phyloP scores from a whole-genome alignment of 2,888 invertebrate genomes.

The Dynastes grantii region DNA sequence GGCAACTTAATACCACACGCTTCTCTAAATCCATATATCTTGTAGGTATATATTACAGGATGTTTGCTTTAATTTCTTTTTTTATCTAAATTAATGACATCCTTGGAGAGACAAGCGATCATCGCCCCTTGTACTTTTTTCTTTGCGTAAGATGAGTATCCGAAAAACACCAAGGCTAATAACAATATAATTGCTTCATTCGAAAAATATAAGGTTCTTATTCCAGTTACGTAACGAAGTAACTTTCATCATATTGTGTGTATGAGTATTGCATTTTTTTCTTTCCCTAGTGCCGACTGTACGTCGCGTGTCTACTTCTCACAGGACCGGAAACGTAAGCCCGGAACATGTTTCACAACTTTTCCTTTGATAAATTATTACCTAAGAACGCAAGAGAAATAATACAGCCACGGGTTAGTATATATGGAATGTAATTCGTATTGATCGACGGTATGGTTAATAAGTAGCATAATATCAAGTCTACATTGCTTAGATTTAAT shows the following conservation, averaged over 20 bases:
- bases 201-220: conserved; percentile 11
- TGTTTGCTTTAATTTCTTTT: background rate
- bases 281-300: background rate
- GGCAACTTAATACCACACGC: background rate
- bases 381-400: conserved; percentile 21
- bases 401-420: background rate
- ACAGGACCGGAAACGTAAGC: conserved; percentile 30
- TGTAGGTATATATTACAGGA: conserved; percentile 17
- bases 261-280: conserved; percentile 18
- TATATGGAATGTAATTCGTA: background rate
- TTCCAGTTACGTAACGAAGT: background rate
- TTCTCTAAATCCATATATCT: background rate
- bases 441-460: background rate
- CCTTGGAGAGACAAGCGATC: background rate
- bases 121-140: background rate
- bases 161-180: conserved; percentile 13
- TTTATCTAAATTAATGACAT: conserved; percentile 25
- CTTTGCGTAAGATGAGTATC: conserved; percentile 1
- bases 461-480: background rate
- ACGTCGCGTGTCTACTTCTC: conserved; percentile 23
- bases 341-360: conserved; percentile 33
- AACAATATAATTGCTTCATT: conserved; percentile 3
- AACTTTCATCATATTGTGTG: conserved; percentile 1
- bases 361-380: conserved; percentile 31
- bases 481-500: too few species aligned